These are phyloP conservation scores for Zophobas morio DNA, from an alignment of 1,140 invertebrate species.

Conservation along the genomic window DNA sequence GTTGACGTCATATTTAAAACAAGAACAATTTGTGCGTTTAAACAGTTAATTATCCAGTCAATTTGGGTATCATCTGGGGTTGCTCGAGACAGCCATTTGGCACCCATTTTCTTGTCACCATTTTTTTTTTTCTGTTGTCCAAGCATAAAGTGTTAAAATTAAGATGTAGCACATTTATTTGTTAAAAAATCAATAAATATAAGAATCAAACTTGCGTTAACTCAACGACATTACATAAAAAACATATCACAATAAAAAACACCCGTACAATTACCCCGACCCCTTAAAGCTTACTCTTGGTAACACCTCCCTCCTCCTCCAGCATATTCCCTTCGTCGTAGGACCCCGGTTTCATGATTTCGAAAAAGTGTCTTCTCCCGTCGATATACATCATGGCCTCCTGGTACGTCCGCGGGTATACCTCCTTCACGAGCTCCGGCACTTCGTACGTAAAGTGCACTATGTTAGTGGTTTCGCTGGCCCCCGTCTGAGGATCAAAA, in stretches of 20 bases:
- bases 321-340: neutral
- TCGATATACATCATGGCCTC: slow-evolving; percentile 84
- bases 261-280: neutral
- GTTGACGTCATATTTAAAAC: too few relatives aligned
- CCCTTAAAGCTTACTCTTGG: slow-evolving; percentile 20
- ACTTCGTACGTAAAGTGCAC: slow-evolving; percentile 83
- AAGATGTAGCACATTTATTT: too few relatives aligned
- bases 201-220: neutral
- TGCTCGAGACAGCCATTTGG: too few relatives aligned
- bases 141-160: too few relatives aligned
- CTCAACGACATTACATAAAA: neutral
- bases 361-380: slow-evolving; percentile 77
- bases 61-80: too few relatives aligned
- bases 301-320: neutral
- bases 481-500: slow-evolving; percentile 73
- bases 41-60: too few relatives aligned
- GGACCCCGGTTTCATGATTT: slow-evolving; percentile 35
- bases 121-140: too few relatives aligned
- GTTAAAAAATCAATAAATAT: neutral
- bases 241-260: neutral
- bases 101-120: too few relatives aligned
- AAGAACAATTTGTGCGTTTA: too few relatives aligned
- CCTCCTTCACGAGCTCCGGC: slow-evolving; percentile 70
- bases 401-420: slow-evolving; percentile 81
- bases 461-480: slow-evolving; percentile 79